Evolutionary conservation across 2,888 invertebrate genomes (phyloP), one percentile per base, ranked within the genome.

Genomic region (Tenthredo notha): DNA sequence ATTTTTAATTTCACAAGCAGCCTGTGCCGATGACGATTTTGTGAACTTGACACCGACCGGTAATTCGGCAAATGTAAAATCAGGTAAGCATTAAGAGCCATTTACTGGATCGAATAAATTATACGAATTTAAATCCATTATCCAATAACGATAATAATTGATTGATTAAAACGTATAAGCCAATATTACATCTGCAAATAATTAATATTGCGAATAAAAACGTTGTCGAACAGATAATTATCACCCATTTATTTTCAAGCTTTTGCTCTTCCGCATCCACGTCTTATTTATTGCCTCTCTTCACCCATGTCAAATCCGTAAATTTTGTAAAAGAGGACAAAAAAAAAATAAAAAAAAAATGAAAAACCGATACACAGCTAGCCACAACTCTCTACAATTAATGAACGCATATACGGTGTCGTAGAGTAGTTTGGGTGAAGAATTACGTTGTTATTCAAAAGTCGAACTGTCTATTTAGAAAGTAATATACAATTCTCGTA

Each of bases 11-110:
- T 40, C 21, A 40, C 37, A 58, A 61, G 21, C 61, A 40, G 6
- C 25, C 29, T 54, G n/a, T 54, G 61, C 40, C 5, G 29, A 18
- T 61, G 78, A 80, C 10, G 61, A 80, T 21, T 80, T 58, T 29
- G 4, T 80, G 40, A 80, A 80, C 58, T 80, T 80, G 78, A 80
- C 58, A 80, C 78, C 78, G 25, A 61, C 1, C 21, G 78, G 78
- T 61, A 6, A 61, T 21, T 61, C 78, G 6, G 78, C 15, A 15
- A 9, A 9, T 1, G 40, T 12, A 40, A 37, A 58, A 80, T 7
- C 78, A 61, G 78, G 78, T 80, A 80, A 12, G n/a, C 33, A 40
- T 15, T 72, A 7, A 50, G 77, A 78, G 33, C 58, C 47, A 29
- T 50, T 47, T 25, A 25, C 25, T 75, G 10, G 10, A 74, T 74